phyloP scores from a whole-genome alignment of 2,888 invertebrate species.

The Ectropis crepuscularia region DNA sequence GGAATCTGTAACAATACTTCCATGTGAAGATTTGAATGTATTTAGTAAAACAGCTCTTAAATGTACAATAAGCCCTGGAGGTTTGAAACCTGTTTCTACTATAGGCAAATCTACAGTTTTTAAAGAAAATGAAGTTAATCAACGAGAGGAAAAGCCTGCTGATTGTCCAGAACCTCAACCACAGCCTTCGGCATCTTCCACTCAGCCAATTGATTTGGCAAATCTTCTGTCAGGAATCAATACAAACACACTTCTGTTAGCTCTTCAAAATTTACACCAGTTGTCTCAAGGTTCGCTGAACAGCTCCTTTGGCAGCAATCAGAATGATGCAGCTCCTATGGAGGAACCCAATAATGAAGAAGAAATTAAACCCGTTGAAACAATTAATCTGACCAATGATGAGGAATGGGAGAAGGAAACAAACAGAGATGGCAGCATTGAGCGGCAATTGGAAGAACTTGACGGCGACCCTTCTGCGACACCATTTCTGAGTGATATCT shows the following conservation, averaged over 20 bases:
- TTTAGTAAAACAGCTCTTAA: slow-evolving; percentile 13
- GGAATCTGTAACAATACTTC: slow-evolving; percentile 67
- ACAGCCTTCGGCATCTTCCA: slow-evolving; percentile 26
- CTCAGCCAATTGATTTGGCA: slow-evolving; percentile 61
- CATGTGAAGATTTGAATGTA: slow-evolving; percentile 35
- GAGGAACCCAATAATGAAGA: slow-evolving; percentile 39
- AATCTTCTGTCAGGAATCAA: slow-evolving; percentile 72
- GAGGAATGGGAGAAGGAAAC: slow-evolving; percentile 79
- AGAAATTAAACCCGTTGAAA: slow-evolving; percentile 55
- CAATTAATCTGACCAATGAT: slow-evolving; percentile 76
- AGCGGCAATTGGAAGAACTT: slow-evolving; percentile 66
- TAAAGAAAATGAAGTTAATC: not conserved
- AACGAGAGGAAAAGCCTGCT: slow-evolving; percentile 25
- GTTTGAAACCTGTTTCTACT: slow-evolving; percentile 32
- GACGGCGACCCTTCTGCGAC: slow-evolving; percentile 73
- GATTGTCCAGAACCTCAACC: slow-evolving; percentile 22
- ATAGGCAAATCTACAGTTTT: slow-evolving; percentile 23
- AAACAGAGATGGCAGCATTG: slow-evolving; percentile 70
- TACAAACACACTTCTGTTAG: slow-evolving; percentile 70
- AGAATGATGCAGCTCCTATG: slow-evolving; percentile 36
- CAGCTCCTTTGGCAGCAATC: slow-evolving; percentile 38
- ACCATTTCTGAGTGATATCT: slow-evolving; percentile 80
- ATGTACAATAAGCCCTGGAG: slow-evolving; percentile 14
- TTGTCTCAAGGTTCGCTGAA: slow-evolving; percentile 53
- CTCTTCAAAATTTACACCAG: slow-evolving; percentile 77